phyloP scores from a whole-genome alignment of 1,140 invertebrate species.

The Marisa cornuarietis region DNA sequence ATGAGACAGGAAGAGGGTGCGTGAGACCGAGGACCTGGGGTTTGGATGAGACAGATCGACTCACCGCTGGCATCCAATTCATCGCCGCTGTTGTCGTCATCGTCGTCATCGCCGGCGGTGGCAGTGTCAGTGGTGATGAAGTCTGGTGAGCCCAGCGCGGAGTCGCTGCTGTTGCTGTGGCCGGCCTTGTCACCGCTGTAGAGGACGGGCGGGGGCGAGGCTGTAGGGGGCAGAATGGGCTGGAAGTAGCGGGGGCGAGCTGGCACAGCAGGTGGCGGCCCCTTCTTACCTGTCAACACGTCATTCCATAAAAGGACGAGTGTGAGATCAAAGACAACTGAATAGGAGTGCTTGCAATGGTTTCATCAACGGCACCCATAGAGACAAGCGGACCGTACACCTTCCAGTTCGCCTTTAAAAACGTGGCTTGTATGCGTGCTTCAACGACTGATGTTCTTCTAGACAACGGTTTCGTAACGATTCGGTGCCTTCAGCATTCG shows the following conservation, averaged over 20 bases:
- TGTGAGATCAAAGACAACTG: no score
- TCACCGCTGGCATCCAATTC: constrained; percentile 19
- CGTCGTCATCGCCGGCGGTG: constrained; percentile 34
- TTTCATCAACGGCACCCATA: no score
- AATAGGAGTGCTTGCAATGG: no score
- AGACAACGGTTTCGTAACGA: no score
- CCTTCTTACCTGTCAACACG: constrained; percentile 5
- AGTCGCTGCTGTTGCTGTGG: constrained; percentile 50
- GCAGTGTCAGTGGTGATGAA: constrained; percentile 31
- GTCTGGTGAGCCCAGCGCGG: constrained; percentile 54
- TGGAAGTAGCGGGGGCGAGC: constrained; percentile 34
- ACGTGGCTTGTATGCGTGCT: no score
- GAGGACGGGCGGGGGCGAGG: constrained; percentile 19
- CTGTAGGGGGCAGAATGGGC: constrained; percentile 25
- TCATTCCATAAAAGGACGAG: no score
- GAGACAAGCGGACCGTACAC: no score
- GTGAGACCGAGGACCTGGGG: background rate
- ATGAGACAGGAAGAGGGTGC: constrained; percentile 4
- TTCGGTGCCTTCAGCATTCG: no score
- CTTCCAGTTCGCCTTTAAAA: no score
- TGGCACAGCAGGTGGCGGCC: constrained; percentile 28
- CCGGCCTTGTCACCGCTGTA: constrained; percentile 28
- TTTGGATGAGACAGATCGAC: background rate
- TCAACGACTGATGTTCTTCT: no score
- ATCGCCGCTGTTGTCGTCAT: constrained; percentile 31